phyloP scores from a whole-genome alignment of 2,797 vertebrate species.

The Petrocephalus sullivani region DNA sequence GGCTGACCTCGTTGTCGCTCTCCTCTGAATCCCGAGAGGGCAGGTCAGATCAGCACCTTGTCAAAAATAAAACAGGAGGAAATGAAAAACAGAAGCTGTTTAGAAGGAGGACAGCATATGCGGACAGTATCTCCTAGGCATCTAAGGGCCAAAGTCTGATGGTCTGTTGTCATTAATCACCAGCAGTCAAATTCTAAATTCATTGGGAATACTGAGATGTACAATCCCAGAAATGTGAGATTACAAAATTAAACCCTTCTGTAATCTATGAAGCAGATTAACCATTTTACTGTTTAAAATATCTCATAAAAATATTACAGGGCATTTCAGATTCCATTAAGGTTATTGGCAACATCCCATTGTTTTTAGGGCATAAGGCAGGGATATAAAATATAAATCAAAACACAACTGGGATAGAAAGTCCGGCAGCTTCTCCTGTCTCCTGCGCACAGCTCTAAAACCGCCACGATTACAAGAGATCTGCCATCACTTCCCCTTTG shows the following conservation, averaged over 20 bases:
- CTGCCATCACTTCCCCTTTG: not conserved
- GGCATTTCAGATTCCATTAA: not conserved
- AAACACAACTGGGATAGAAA: not conserved
- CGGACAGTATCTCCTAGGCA: not conserved
- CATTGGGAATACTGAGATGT: not conserved
- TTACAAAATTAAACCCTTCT: not conserved
- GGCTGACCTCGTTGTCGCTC: too few relatives aligned
- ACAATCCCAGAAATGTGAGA: not conserved
- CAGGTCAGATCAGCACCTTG: not conserved
- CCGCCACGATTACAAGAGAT: not conserved
- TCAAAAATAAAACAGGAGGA: not conserved
- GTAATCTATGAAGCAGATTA: not conserved
- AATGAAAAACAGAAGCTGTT: not conserved
- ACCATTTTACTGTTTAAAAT: not conserved
- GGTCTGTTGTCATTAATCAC: not conserved
- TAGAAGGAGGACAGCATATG: not conserved
- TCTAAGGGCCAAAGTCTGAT: not conserved
- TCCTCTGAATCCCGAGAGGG: not conserved
- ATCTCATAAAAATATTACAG: conserved; percentile 3
- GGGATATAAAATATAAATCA: not conserved
- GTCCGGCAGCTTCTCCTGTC: not conserved
- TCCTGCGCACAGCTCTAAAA: not conserved
- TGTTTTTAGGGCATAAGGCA: not conserved
- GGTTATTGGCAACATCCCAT: not conserved
- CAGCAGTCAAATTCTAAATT: not conserved